phyloP scores from a whole-genome alignment of 2,888 invertebrate species.

The Diarsia dahlii region DNA sequence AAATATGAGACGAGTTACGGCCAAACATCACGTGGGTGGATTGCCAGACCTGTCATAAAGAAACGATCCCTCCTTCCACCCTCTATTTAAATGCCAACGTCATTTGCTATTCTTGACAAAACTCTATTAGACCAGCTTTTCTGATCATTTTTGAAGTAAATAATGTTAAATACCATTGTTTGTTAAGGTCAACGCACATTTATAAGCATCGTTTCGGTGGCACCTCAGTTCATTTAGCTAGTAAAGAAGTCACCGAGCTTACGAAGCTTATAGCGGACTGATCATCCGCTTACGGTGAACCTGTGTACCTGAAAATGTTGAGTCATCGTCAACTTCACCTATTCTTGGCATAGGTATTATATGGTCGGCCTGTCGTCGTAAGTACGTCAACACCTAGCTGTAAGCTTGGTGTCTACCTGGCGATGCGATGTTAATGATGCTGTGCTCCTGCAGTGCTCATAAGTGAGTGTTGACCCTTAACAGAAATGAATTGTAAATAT shows the following conservation, averaged over 20 bases:
- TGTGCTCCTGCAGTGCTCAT: neutral
- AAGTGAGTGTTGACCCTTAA: neutral
- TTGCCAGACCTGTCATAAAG: too few relatives aligned
- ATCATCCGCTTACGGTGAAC: too few relatives aligned
- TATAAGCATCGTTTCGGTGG: too few relatives aligned
- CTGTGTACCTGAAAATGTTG: too few relatives aligned
- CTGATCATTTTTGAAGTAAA: neutral
- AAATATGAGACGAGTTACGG: neutral
- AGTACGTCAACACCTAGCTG: too few relatives aligned
- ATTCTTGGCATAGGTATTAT: too few relatives aligned
- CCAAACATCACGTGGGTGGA: neutral
- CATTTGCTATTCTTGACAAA: conserved; percentile 9
- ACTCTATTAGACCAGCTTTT: conserved; percentile 8
- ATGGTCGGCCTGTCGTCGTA: too few relatives aligned
- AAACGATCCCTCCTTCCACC: neutral
- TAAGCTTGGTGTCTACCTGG: too few relatives aligned
- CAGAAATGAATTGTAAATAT: conserved; percentile 16
- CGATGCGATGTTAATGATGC: too few relatives aligned
- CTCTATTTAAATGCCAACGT: neutral
- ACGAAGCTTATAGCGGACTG: too few relatives aligned
- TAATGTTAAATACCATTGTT: neutral
- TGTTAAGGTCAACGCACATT: neutral
- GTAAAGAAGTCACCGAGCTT: neutral
- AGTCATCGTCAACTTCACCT: too few relatives aligned
- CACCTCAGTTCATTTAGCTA: too few relatives aligned